These are phyloP conservation scores for Acanthis flammea DNA, from an alignment of 2,797 vertebrate genomes.

Conservation along the genomic window DNA sequence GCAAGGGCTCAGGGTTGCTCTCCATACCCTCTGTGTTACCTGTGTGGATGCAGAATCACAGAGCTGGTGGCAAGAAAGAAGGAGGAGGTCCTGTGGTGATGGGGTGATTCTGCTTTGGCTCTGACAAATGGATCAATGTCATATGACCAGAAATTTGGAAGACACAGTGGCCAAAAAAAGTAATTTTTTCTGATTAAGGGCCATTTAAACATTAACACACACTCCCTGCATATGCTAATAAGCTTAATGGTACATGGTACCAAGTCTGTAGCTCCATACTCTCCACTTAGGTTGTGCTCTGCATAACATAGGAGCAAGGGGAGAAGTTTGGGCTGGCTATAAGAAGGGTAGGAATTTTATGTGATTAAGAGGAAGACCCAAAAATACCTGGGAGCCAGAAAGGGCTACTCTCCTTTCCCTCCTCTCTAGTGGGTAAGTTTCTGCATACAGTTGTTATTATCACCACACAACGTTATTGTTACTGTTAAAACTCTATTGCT, in stretches of 20 bases:
- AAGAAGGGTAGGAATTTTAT: background rate
- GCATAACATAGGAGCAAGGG: background rate
- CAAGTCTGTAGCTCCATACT: fast-evolving
- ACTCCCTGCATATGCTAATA: background rate
- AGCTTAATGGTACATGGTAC: background rate
- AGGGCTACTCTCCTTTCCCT: background rate
- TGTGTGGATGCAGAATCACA: background rate
- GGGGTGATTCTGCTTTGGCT: background rate
- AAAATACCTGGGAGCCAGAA: background rate
- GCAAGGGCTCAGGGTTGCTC: background rate
- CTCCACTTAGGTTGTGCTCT: background rate
- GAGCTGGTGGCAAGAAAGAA: background rate
- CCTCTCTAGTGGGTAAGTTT: background rate
- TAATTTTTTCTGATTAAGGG: background rate
- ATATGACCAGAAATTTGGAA: background rate
- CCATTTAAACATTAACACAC: background rate
- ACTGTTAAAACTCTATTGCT: background rate
- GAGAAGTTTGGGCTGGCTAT: background rate
- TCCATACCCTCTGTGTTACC: background rate
- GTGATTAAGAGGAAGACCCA: background rate
- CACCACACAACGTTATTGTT: background rate
- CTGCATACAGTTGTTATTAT: background rate
- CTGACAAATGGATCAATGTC: background rate
- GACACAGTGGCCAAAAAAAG: background rate
- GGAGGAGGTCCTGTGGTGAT: background rate